Evolutionary conservation across 2,113 vertebrate species (phyloP), one percentile per base, ranked within the genome.

Genomic region (Podarcis muralis): DNA sequence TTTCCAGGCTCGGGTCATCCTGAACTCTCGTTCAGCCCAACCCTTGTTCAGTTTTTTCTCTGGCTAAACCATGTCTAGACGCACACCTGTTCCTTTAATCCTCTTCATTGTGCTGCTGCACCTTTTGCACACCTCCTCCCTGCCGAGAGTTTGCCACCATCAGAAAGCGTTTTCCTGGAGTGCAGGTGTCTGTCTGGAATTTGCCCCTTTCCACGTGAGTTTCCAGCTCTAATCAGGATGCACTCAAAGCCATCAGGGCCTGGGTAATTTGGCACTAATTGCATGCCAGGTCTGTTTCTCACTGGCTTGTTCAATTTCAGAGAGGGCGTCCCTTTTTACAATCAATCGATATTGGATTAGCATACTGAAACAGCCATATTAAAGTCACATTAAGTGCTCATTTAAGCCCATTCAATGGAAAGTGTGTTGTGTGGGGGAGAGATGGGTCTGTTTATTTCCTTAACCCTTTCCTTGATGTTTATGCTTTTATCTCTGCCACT

Each of bases 191-290:
- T 82, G 23, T 20, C 77, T 75, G 57, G 16, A 35, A 25, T 65
- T 35, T 75, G 84, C 23, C 53, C 53, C 22, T 83, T 66, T 75
- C 43, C 32, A 79, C 25, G 1, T 59, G 43, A 25, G 65, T 69
- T 79, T 79, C 53, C 75, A 79, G 75, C 35, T 80, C 79, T 89
- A 57, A 74, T 82, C 88, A 86, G 79, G 88, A 40, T 57, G n/a
- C 35, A 40, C 71, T 77, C 74, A 69, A 32, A 69, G 62, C 32
- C 71, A 9, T 77, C 84, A 82, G 79, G 35, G 22, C 16, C 43
- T n/a, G 13, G 43, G 84, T 59, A 86, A 71, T 86, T 86, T n/a
- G 62, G 48, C 66, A 62, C 81, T 87, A 84, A 90, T 79, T 79
- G 81, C 9, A 20, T 62, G 89, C 81, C 80, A 83, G 81, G 81